Evolutionary conservation across 1,140 invertebrate genomes (phyloP), one percentile per base, ranked within the genome.

Genomic region (Paraescarpia echinospica): DNA sequence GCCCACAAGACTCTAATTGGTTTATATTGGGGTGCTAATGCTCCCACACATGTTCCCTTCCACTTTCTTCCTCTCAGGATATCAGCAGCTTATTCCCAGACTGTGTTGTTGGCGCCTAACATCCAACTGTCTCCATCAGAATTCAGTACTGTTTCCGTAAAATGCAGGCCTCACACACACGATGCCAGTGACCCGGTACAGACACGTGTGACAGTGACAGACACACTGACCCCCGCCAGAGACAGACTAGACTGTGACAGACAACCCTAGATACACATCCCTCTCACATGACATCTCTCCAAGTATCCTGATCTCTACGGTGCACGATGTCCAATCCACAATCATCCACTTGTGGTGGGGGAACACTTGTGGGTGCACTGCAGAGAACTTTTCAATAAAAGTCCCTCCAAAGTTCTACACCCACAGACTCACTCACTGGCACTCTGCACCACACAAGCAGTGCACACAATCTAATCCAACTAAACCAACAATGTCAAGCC

Each of bases 401-500:
- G 59, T 18, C 59, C 59, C 59, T 77, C 59, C 59, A 77, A 77
- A 77, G 59, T 77, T 77, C 59, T 31, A 77, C 27, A 77, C 22
- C 27, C 59, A 27, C 59, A 27, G 8, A 27, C 59, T 31, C 59
- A 77, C 18, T 77, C 18, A 18, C 0, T 18, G 8, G 8, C 59
- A 77, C 59, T 14, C 59, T 77, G 59, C 59, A 77, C 59, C 12
- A 77, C 59, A 77, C 59, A 77, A 77, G 59, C 59, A 77, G 59
- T 77, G 27, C 59, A 77, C 59, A 77, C 59, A 77, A 77, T 77
- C 59, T 77, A 77, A 77, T 77, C 59, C 59, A 77, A 77, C 59
- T 77, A 77, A 77, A 77, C 59, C 59, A 77, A 77, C 59, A 77
- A 77, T 77, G 59, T 77, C 59, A 77, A 77, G 59, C 59, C 59